Evolutionary conservation across 2,888 invertebrate species (phyloP), one percentile per base, ranked within the genome.

Genomic region (Lypha dubia): DNA sequence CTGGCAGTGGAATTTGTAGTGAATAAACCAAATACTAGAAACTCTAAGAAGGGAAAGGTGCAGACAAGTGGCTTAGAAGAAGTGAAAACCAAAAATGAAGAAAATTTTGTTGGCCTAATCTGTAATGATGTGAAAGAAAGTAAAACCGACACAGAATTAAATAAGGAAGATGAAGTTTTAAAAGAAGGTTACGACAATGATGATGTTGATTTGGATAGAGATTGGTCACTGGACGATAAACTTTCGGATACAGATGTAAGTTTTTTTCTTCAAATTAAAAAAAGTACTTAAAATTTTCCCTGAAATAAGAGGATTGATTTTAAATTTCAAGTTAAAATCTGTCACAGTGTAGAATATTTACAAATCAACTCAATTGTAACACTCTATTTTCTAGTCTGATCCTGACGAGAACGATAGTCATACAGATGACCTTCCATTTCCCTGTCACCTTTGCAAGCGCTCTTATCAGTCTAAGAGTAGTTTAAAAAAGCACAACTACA

Each of bases 391-490:
- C 49, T 3, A 75, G 79, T 84, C 56, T 24, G 79, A 84, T n/a
- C 8, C 22, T 35, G 74, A 63, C 24, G 60, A 75, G 3, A 79
- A 81, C 24, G 22, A 58, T 9, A 46, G 20, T 35, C 1, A 60
- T 38, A 46, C 24, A 22, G 68, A 51, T 56, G 82, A 89, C 7
- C 88, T 89, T 85, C 88, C 88, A 7, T 90, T 88, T 53, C 86
- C 88, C 22, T 90, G 90, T 68, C 88, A 87, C 22, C 86, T 85
- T 17, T 90, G 90, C 63, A 87, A 88, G 3, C 88, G 90, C 2
- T 87, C 88, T 11, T 90, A 90, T 80, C 87, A 84, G 49, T 88
- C 87, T 5, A 89, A 89, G 51, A 89, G 88, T 3, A 88, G 90
- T 9, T 83, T 90, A n/a, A 87, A 88, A 60, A 88, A 88, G 20